Evolutionary conservation across 2,113 vertebrate genomes (phyloP).

Genomic region (Megaptera novaeangliae): DNA sequence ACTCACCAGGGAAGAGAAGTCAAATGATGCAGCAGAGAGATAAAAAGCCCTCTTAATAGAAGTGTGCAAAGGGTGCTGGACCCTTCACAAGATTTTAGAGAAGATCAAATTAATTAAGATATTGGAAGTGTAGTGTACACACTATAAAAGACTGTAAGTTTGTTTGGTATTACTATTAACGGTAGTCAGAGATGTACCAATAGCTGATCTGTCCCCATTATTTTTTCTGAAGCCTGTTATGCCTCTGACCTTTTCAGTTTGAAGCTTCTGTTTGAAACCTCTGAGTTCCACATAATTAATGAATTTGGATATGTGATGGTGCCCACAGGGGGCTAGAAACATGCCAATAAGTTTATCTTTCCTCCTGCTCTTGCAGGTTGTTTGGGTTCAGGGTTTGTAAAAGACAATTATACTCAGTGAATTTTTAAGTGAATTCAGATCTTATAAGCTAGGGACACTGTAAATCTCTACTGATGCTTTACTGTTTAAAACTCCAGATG

Average conservation of each 20-base stretch:
- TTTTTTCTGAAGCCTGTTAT: background rate
- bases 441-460: background rate
- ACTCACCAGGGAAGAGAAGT: background rate
- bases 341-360: background rate
- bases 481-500: constrained; percentile 22
- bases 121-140: background rate
- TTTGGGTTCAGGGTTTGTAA: background rate
- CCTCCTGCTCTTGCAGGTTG: background rate
- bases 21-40: background rate
- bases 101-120: background rate
- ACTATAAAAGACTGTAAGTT: background rate
- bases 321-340: background rate
- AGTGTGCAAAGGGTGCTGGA: too few relatives aligned
- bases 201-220: background rate
- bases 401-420: background rate
- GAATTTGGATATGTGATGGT: background rate
- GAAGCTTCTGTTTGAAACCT: constrained; percentile 23
- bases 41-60: background rate
- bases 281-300: background rate
- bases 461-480: background rate
- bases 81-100: background rate
- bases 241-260: background rate
- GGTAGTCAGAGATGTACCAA: background rate
- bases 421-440: constrained; percentile 38
- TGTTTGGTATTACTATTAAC: background rate